A percentile compares a stretch with the other conserved stretches of the same genome.
phyloP scores from a whole-genome alignment of 1,140 invertebrate genomes.

The Trypoxylus dichotomus region DNA sequence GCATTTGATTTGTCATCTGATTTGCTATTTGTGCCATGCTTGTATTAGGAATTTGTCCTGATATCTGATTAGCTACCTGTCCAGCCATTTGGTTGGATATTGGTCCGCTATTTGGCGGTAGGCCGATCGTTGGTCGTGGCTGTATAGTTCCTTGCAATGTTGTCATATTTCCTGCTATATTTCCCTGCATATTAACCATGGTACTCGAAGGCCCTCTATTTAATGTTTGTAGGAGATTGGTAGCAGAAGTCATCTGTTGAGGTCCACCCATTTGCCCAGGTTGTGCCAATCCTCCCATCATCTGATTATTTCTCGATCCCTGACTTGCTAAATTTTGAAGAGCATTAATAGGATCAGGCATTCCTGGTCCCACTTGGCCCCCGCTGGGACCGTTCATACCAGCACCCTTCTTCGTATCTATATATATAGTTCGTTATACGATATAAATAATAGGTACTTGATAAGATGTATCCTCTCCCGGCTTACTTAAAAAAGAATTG shows the following conservation, averaged over 20 bases:
- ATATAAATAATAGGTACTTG: slow-evolving; percentile 16
- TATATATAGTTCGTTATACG: slow-evolving; percentile 30
- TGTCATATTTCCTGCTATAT: slow-evolving; percentile 47
- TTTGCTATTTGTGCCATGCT: slow-evolving; percentile 28
- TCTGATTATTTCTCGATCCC: slow-evolving; percentile 56
- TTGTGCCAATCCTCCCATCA: slow-evolving; percentile 57
- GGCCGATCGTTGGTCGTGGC: slow-evolving; percentile 49
- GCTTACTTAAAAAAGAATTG: slow-evolving; percentile 4
- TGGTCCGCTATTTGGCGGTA: slow-evolving; percentile 48
- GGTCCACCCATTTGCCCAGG: slow-evolving; percentile 59
- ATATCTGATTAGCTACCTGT: slow-evolving; percentile 51
- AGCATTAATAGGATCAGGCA: slow-evolving; percentile 82
- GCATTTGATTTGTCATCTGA: slow-evolving; percentile 50
- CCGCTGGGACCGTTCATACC: slow-evolving; percentile 47
- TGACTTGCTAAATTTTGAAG: slow-evolving; percentile 82
- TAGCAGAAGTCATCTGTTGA: slow-evolving; percentile 55
- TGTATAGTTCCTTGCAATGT: slow-evolving; percentile 23
- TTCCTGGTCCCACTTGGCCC: slow-evolving; percentile 55
- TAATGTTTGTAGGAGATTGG: slow-evolving; percentile 62
- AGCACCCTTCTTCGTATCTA: slow-evolving; percentile 59
- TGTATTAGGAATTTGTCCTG: slow-evolving; percentile 46
- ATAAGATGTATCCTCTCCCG: slow-evolving; percentile 6
- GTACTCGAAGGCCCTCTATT: slow-evolving; percentile 62
- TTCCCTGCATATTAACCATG: slow-evolving; percentile 62
- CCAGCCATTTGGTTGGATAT: slow-evolving; percentile 48